phyloP scores from a whole-genome alignment of 2,888 invertebrate genomes.

The Xestia c-nigrum region DNA sequence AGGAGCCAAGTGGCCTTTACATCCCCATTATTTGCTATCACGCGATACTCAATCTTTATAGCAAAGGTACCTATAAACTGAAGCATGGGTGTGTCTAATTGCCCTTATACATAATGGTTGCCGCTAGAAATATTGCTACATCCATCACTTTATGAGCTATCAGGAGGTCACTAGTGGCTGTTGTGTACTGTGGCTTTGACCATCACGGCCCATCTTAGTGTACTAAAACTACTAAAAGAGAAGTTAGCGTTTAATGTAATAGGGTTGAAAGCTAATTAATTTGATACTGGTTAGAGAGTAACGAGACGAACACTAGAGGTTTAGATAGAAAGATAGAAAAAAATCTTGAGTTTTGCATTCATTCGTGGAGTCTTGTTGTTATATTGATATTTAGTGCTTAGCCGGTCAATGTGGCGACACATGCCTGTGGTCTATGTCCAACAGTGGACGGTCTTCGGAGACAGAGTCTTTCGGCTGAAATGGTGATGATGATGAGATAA shows the following conservation, averaged over 20 bases:
- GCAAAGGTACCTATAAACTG: conserved; percentile 14
- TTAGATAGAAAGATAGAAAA: no score
- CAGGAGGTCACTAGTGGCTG: neutral
- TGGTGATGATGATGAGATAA: no score
- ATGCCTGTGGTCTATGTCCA: no score
- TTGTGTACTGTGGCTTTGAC: neutral
- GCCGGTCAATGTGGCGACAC: no score
- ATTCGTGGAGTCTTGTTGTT: no score
- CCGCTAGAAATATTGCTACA: conserved; percentile 26
- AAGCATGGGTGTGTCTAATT: conserved; percentile 49
- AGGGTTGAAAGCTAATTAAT: neutral
- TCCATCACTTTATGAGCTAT: conserved; percentile 37
- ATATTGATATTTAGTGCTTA: no score
- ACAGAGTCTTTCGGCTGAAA: no score
- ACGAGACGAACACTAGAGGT: no score
- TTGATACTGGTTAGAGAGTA: neutral
- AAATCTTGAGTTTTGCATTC: neutral
- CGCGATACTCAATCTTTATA: conserved; percentile 48
- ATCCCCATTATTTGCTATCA: conserved; percentile 19
- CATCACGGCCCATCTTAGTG: neutral
- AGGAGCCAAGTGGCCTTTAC: neutral
- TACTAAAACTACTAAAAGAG: no score
- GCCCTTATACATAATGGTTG: conserved; percentile 41
- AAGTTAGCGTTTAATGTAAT: neutral
- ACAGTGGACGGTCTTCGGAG: no score